Base-by-base conservation (phyloP, 2,113 vertebrate genomes). In the Oenanthe oenanthe region DNA sequence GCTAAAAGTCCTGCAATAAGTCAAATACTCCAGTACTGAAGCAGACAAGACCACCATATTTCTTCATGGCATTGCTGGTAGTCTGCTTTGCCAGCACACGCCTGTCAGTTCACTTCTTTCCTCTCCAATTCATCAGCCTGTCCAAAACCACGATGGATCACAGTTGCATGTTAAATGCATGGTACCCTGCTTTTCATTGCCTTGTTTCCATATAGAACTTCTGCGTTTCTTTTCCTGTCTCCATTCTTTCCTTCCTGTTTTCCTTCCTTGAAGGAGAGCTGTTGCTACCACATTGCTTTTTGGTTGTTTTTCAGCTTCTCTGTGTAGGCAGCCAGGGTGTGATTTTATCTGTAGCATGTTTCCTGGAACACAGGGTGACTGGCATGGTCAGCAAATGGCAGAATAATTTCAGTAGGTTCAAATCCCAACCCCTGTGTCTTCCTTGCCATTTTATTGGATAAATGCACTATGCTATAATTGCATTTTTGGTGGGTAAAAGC, bases 381-480 rank as follows among this genome's bases (percentile, higher is more conserved):
- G 9, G 9, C 38, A 45, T 8, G 32, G 51, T 22, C 47, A 78
- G 9, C 4, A 45, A 75, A 48, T 12, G 16, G 25, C 28, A 70
- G 17, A 71, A 13, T 17, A 40, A 28, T 61, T 34, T 45, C 51
- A 61, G 13, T 7, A 65, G 3, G 16, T 42, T 90, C 42, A 87
- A 60, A 73, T 34, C 5, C 7, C 58, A 72, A 13, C 1, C 14
- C 9, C 19, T 51, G 5, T 31, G 21, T 53, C 20, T n/a, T 77
- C n/a, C 25, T 53, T 71, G 22, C 13, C 56, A 4, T 51, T 78
- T 68, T 43, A 36, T 65, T 71, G 57, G 45, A 6, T 19, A 57
- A 71, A 47, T 2, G 1, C 8, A 22, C 13, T 67, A 43, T 9
- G 31, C 6, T 66, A 10, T 0, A 2, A 14, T 10, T 85, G 24